phyloP scores from a whole-genome alignment of 2,113 vertebrate genomes.

The human (Homo sapiens) region DNA sequence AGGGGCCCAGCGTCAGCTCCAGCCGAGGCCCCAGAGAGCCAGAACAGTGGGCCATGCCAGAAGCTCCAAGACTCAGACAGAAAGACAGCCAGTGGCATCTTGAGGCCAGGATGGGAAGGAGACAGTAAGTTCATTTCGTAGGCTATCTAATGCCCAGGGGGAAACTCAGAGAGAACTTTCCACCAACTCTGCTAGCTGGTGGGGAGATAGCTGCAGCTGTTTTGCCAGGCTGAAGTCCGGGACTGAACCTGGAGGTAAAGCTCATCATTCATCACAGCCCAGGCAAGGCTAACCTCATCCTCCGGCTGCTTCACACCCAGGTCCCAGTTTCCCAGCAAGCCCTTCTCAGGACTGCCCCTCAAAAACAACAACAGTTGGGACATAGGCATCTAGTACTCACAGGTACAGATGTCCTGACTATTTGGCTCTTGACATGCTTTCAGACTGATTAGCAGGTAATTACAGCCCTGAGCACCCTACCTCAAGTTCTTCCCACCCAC shows the following conservation, averaged over 20 bases:
- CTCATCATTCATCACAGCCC: background rate
- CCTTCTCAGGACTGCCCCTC: background rate
- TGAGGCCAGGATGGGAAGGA: background rate
- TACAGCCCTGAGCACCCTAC: background rate
- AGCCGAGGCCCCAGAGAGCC: background rate
- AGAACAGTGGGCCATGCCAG: background rate
- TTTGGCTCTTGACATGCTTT: background rate
- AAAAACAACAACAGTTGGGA: background rate
- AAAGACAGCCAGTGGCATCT: background rate
- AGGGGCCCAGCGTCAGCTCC: background rate
- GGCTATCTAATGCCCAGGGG: background rate
- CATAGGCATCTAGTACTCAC: background rate
- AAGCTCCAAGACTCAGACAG: background rate
- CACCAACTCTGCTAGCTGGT: background rate
- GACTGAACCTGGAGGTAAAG: background rate
- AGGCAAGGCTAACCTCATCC: background rate
- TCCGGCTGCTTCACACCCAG: background rate
- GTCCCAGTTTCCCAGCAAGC: background rate
- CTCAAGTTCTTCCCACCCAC: background rate
- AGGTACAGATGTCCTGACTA: background rate
- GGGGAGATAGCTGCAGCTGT: background rate
- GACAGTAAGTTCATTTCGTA: background rate
- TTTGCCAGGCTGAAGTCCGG: background rate
- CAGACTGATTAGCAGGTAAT: background rate
- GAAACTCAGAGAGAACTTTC: conserved; percentile 2